Conservation (phyloP, 2,113 vertebrate genomes). For the Silurus meridionalis region DNA sequence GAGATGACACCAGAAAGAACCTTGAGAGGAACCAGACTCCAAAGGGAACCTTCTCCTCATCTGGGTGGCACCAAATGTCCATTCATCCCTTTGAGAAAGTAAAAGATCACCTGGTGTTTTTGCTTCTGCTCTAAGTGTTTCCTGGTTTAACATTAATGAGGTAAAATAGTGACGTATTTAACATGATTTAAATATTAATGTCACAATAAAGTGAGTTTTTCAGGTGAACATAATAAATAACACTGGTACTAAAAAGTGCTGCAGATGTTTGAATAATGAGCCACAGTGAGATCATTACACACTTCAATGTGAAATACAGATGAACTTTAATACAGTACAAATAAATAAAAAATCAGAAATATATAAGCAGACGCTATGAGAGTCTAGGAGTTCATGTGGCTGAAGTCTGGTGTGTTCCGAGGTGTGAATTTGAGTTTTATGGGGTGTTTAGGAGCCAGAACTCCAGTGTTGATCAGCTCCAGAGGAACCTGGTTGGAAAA, state of each 20-base stretch:
- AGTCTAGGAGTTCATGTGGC: background rate
- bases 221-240: background rate
- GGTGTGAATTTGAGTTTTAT: constrained; percentile 6
- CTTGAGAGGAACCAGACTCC: no score
- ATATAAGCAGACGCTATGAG: background rate
- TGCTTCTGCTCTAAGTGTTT: no score
- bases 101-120: no score
- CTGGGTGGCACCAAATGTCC: no score
- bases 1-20: no score
- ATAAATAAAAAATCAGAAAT: background rate
- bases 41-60: no score
- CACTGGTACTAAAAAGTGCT: background rate
- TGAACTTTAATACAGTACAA: background rate
- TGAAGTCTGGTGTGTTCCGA: background rate
- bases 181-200: background rate
- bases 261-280: no score
- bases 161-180: no score
- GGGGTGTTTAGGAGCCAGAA: constrained; percentile 13
- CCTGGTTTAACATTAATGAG: no score
- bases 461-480: background rate
- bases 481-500: constrained; percentile 2
- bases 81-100: no score
- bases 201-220: background rate
- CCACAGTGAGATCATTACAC: background rate
- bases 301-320: background rate